Conservation (phyloP, 37 sponge, comb jelly and placozoan genomes). For the Sycon ciliatum region DNA sequence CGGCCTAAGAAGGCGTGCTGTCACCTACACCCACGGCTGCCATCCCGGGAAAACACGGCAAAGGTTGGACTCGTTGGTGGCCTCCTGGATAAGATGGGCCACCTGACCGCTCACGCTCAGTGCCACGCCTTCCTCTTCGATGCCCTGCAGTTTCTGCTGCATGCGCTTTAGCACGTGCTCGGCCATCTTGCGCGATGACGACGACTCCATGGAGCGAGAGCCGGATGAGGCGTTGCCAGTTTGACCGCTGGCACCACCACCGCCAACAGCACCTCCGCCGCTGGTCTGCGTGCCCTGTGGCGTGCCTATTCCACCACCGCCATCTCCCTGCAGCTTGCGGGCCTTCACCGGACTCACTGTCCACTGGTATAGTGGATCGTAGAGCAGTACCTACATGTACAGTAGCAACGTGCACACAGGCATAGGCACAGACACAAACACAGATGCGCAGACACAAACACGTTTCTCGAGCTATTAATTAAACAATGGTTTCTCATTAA, state of each 20-base stretch:
- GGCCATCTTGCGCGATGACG: conserved; percentile 68
- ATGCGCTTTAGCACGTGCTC: conserved; percentile 71
- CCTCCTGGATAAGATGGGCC: conserved; percentile 81
- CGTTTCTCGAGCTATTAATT: no score
- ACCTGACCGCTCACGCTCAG: conserved; percentile 88
- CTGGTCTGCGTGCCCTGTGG: no score
- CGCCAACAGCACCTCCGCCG: neutral
- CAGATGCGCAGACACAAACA: no score
- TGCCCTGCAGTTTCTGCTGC: conserved; percentile 88
- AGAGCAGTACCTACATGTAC: conserved; percentile 60
- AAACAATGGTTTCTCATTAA: no score
- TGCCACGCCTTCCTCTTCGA: conserved; percentile 67
- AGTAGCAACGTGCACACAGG: no score
- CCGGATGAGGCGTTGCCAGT: neutral
- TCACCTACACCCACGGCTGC: conserved; percentile 89
- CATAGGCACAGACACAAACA: no score
- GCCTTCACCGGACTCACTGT: conserved; percentile 57
- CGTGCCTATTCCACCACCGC: no score
- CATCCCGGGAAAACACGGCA: conserved; percentile 75
- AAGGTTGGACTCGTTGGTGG: conserved; percentile 75
- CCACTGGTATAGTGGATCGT: conserved; percentile 94
- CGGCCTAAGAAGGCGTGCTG: no score
- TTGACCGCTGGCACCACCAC: neutral
- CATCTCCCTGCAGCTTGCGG: conserved; percentile 39
- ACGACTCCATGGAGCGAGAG: neutral